Evolutionary conservation across 2,113 vertebrate species (phyloP).

Genomic region (Motacilla alba): DNA sequence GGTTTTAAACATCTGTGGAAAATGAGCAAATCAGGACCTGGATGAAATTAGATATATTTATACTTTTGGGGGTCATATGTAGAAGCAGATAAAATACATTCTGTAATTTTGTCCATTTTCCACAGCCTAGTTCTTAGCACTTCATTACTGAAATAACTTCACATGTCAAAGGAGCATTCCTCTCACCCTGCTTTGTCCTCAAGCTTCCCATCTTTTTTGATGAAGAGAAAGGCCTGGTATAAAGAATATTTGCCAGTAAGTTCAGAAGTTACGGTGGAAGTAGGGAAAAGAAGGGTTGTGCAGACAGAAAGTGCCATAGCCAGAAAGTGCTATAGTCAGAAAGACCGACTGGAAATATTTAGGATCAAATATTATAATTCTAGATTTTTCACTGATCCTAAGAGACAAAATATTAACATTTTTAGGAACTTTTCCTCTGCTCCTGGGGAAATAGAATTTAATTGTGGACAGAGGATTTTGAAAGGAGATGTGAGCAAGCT

Average conservation of each 20-base stretch:
- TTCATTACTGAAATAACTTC: not conserved
- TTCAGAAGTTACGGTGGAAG: not conserved
- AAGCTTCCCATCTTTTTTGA: not conserved
- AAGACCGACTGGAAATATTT: not conserved
- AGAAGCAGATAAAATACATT: not conserved
- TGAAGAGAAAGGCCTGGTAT: not conserved
- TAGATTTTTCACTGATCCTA: not conserved
- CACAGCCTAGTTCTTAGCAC: not conserved
- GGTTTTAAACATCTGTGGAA: not conserved
- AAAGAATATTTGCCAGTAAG: not conserved
- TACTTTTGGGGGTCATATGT: not conserved
- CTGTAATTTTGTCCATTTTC: not conserved
- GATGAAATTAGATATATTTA: not conserved
- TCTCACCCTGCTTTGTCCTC: not conserved
- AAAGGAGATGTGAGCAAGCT: not conserved
- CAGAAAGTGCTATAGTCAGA: not conserved
- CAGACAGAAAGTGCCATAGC: not conserved
- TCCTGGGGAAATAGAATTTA: not conserved
- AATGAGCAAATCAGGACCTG: not conserved
- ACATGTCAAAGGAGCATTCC: not conserved
- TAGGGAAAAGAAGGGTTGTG: not conserved
- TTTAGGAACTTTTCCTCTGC: not conserved
- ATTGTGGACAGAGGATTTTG: not conserved
- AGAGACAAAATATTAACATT: not conserved
- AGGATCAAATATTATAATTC: not conserved